phyloP scores from a whole-genome alignment of 1,140 invertebrate species.

The roundworm (Caenorhabditis elegans) region DNA sequence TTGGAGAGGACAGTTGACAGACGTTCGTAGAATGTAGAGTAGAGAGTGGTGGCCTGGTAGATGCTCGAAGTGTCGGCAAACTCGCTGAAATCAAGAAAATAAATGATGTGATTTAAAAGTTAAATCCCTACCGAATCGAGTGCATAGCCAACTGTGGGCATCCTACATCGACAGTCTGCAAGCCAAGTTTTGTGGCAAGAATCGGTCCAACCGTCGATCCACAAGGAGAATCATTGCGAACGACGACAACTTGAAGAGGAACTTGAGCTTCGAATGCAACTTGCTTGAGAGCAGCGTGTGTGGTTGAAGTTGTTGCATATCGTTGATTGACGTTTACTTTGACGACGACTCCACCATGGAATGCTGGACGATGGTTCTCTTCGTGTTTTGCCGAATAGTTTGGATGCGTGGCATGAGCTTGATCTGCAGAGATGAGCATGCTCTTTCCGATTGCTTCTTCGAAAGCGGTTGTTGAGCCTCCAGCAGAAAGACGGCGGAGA shows the following conservation, averaged over 20 bases:
- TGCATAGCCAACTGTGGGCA: conserved; percentile 70
- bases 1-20: not conserved
- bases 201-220: conserved; percentile 70
- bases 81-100: conserved; percentile 60
- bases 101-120: not conserved
- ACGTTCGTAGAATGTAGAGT: conserved; percentile 14
- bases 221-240: conserved; percentile 69
- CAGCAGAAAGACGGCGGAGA: conserved; percentile 57
- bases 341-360: conserved; percentile 67
- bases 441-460: conserved; percentile 49
- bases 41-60: conserved; percentile 47
- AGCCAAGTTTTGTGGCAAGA: conserved; percentile 68
- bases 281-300: conserved; percentile 67
- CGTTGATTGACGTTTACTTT: conserved; percentile 70
- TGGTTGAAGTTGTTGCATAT: conserved; percentile 69
- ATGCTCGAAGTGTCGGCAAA: conserved; percentile 67
- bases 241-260: conserved; percentile 68
- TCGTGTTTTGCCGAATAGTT: conserved; percentile 65
- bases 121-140: conserved; percentile 60
- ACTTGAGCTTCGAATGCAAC: conserved; percentile 66
- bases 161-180: conserved; percentile 69
- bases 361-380: conserved; percentile 65
- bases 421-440: conserved; percentile 52
- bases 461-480: conserved; percentile 61
- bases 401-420: conserved; percentile 46